Percentiles rank a stretch among this genome's conserved stretches.
Evolutionary conservation across 2,888 invertebrate species (phyloP).

Genomic region (Leucophora obtusa): DNA sequence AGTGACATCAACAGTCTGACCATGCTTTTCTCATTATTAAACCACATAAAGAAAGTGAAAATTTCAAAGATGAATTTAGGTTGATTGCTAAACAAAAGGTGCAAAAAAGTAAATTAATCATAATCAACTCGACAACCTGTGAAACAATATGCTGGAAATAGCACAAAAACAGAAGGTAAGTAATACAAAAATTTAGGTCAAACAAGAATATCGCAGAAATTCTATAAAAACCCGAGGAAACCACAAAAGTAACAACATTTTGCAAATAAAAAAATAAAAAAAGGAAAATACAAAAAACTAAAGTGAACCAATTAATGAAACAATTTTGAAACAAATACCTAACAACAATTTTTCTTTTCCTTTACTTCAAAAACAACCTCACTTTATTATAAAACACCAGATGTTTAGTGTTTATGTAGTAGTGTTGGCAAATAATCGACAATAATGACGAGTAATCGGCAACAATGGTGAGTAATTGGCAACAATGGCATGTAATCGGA

Average conservation of each 20-base stretch:
- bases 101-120: conserved; percentile 57
- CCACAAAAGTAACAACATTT: conserved; percentile 41
- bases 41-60: conserved; percentile 22
- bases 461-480: neutral
- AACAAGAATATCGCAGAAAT: conserved; percentile 37
- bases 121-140: conserved; percentile 43
- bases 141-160: conserved; percentile 3
- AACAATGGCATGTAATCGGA: too few species aligned
- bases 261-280: neutral
- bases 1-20: conserved; percentile 1
- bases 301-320: conserved; percentile 50
- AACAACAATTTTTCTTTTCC: neutral
- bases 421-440: neutral
- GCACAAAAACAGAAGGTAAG: neutral
- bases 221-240: neutral
- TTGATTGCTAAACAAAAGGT: conserved; percentile 40
- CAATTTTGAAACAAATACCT: conserved; percentile 31
- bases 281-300: conserved; percentile 12
- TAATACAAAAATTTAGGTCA: conserved; percentile 45
- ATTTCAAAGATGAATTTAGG: conserved; percentile 3
- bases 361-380: neutral
- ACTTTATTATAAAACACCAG: conserved; percentile 40
- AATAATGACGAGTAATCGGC: too few species aligned
- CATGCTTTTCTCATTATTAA: conserved; percentile 17
- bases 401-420: conserved; percentile 11